A percentile compares a stretch with the other conserved stretches of the same genome.
Conservation (phyloP, 2,888 invertebrate species). For the Drosophila mimica region DNA sequence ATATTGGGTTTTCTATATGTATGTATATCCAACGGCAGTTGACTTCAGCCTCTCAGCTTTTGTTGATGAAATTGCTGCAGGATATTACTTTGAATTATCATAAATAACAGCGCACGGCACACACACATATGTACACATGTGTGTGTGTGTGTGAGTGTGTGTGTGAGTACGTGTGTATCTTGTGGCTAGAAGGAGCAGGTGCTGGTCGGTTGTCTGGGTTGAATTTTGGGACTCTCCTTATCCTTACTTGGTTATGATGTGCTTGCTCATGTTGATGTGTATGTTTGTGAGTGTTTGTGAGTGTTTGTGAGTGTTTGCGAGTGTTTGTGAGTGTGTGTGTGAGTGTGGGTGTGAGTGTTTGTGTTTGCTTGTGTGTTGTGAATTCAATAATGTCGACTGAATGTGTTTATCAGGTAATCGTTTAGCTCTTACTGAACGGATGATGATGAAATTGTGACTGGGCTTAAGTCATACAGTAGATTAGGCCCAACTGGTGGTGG, state of each 20-base stretch:
- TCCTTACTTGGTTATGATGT: conserved; percentile 29
- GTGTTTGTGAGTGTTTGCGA: no score
- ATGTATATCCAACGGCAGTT: conserved; percentile 5
- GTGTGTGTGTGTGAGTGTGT: conserved; percentile 8
- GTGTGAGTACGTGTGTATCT: conserved; percentile 9
- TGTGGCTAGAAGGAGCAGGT: conserved; percentile 60
- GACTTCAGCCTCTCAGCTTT: conserved; percentile 46
- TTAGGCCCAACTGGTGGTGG: conserved; percentile 20
- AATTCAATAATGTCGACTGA: conserved; percentile 57
- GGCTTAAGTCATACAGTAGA: conserved; percentile 23
- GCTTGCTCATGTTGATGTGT: conserved; percentile 20
- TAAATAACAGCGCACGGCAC: conserved; percentile 67
- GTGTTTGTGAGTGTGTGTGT: neutral
- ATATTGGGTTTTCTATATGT: conserved; percentile 62
- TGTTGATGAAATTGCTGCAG: conserved; percentile 77
- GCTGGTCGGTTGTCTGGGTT: conserved; percentile 34
- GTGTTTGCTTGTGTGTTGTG: conserved; percentile 15
- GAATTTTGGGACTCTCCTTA: conserved; percentile 34
- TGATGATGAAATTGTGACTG: conserved; percentile 23
- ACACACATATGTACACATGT: conserved; percentile 20
- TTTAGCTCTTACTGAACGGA: conserved; percentile 19
- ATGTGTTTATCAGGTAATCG: conserved; percentile 61
- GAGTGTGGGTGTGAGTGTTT: neutral
- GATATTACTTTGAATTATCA: conserved; percentile 79
- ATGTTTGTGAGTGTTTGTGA: neutral